Percentiles rank a stretch among this genome's conserved stretches.
Conservation (phyloP, 1,140 invertebrate genomes). For the Diorhabda sublineata region DNA sequence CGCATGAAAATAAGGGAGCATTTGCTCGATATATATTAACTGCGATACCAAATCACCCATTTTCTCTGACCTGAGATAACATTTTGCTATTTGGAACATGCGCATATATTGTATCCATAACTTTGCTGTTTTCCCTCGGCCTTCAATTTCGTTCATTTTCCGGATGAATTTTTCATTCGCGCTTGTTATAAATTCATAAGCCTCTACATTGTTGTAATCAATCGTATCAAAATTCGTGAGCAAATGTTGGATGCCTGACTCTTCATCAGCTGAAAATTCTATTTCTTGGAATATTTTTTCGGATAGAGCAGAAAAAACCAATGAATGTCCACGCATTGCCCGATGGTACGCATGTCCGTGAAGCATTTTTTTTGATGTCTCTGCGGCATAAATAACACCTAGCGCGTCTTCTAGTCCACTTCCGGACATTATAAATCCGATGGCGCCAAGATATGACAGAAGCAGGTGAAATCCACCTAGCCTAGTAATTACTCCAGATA, state of each 20-base stretch:
- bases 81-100: slow-evolving; percentile 31
- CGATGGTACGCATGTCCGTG: neutral
- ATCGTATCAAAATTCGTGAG: neutral
- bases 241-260: neutral
- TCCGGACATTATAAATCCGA: neutral
- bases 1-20: slow-evolving; percentile 46
- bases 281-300: neutral
- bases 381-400: neutral
- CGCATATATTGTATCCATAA: slow-evolving; percentile 43
- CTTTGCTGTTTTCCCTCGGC: slow-evolving; percentile 33
- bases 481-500: neutral
- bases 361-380: neutral
- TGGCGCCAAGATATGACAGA: neutral
- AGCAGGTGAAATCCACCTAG: neutral
- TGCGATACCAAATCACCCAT: slow-evolving; percentile 41
- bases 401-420: neutral
- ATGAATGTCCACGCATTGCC: neutral
- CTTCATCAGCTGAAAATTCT: neutral
- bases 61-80: slow-evolving; percentile 42
- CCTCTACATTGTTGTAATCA: neutral
- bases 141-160: slow-evolving; percentile 14
- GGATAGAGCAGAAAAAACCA: neutral
- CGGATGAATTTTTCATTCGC: slow-evolving; percentile 4
- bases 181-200: neutral
- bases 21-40: slow-evolving; percentile 30